Percentiles rank a stretch among this genome's conserved stretches.
These are phyloP conservation scores for Perca flavescens DNA, from an alignment of 2,113 vertebrate genomes.

Conservation along the genomic window DNA sequence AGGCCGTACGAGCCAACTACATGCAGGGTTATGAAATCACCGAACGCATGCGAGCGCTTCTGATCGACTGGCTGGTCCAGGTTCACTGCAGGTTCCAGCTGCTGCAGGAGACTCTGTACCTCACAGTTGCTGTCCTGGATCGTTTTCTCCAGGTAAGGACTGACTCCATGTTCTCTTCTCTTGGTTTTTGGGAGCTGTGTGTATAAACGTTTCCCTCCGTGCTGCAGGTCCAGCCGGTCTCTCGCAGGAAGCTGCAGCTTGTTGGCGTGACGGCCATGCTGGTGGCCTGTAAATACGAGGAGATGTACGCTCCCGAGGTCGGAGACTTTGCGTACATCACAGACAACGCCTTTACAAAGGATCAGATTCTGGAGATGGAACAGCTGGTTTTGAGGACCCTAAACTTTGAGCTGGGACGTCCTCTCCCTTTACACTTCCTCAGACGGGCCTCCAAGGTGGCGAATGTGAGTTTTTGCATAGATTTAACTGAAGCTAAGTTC, in stretches of 20 bases:
- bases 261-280: conserved; percentile 92
- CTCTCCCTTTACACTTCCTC: conserved; percentile 93
- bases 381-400: conserved; percentile 86
- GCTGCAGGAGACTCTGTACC: conserved; percentile 94
- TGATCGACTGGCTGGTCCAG: conserved; percentile 97
- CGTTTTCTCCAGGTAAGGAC: conserved; percentile 90
- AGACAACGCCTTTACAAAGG: conserved; percentile 88
- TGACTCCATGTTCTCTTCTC: fast-evolving
- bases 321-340: conserved; percentile 95
- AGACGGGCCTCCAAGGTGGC: conserved; percentile 93
- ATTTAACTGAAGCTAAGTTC: too few species aligned
- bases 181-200: not conserved
- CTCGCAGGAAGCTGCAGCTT: conserved; percentile 91
- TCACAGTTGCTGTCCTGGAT: conserved; percentile 92
- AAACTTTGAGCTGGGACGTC: conserved; percentile 91
- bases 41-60: conserved; percentile 90
- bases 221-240: conserved; percentile 87
- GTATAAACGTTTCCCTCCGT: too few species aligned
- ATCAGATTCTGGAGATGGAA: conserved; percentile 93
- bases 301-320: conserved; percentile 89
- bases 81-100: conserved; percentile 94
- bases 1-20: conserved; percentile 85
- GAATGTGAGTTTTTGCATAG: conserved; percentile 79
- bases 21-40: conserved; percentile 89
- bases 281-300: conserved; percentile 95